These are phyloP conservation scores for Karalla daura DNA, from an alignment of 2,797 vertebrate species.

Conservation along the genomic window DNA sequence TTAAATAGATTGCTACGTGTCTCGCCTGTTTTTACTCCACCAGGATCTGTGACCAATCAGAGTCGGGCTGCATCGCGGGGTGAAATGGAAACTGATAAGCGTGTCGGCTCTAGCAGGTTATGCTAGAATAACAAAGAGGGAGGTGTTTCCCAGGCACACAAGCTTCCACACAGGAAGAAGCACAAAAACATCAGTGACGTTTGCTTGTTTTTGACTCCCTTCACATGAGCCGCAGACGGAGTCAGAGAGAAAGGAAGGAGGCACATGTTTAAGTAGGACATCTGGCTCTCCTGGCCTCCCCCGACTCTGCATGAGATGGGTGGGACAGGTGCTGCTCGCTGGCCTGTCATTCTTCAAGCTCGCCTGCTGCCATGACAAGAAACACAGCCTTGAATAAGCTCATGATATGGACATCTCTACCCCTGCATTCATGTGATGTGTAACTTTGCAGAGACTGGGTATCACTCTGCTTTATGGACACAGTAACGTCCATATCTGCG, in stretches of 20 bases:
- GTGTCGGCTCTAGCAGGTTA: not conserved
- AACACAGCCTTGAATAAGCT: not conserved
- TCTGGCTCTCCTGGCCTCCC: not conserved
- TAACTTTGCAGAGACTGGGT: not conserved
- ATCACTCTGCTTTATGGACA: not conserved
- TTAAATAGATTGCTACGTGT: constrained; percentile 71
- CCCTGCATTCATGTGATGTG: not conserved
- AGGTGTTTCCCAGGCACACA: not conserved
- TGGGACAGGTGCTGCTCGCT: constrained; percentile 26
- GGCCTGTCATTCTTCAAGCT: constrained; percentile 5
- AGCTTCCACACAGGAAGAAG: not conserved
- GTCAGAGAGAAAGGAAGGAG: not conserved
- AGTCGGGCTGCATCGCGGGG: not conserved
- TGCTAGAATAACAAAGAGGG: not conserved
- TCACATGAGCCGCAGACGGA: constrained; percentile 1
- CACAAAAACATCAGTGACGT: constrained; percentile 22
- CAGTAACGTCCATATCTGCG: not conserved
- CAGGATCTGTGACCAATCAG: not conserved
- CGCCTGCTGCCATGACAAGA: not conserved
- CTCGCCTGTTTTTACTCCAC: constrained; percentile 47
- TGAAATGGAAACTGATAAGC: not conserved
- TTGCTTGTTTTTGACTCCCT: constrained; percentile 7
- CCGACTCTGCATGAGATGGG: constrained; percentile 14
- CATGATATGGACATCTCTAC: not conserved
- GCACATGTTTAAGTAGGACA: constrained; percentile 8